Base-by-base conservation (phyloP, 2,113 vertebrate genomes). In the Cinclus mexicanus region DNA sequence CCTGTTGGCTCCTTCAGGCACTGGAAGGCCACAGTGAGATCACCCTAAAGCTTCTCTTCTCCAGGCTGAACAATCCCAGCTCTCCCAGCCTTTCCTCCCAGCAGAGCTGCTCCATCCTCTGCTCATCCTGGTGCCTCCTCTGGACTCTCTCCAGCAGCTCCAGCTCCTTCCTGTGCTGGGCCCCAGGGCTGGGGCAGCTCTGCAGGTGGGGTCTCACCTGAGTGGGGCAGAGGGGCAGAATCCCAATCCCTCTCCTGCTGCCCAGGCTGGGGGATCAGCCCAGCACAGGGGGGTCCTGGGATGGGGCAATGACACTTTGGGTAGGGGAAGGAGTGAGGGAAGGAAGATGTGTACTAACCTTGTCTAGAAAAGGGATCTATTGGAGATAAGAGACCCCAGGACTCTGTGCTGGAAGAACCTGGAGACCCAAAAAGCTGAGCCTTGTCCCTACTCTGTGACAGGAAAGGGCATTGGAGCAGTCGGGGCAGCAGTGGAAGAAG, bases 21-120 rank as follows among this genome's bases (percentile, higher is more conserved):
- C 41, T 47, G 28, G 0, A 55, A 64, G 12, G n/a, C 14, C 49
- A 47, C 57, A 14, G 0, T 55, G 1, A 28, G 11, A 1, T 64
- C 2, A 15, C 41, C 31, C n/a, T 1, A 3, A 0, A 41, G 12
- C 41, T 63, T 55, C 6, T n/a, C 33, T 1, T 2, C 28, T 35
- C 29, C 49, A 79, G 65, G 49, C 35, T 64, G 75, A 63, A 14
- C 65, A 55, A 6, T 6, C 18, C 84, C 84, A 79, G 1, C 56
- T 47, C 9, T 77, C 14, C 13, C 55, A 86, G 28, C 55, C 74
- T 20, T 61, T 7, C 39, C 64, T 70, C 15, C 39, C 75, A 87
- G 75, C 65, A 79, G 74, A 87, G 84, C 84, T 87, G 84, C 74
- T 70, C 84, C 75, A 87, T 29, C n/a, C 75, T 63, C 84, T 63